Evolutionary conservation across 2,797 vertebrate species (phyloP).

Genomic region (Scomberomorus guttatus): DNA sequence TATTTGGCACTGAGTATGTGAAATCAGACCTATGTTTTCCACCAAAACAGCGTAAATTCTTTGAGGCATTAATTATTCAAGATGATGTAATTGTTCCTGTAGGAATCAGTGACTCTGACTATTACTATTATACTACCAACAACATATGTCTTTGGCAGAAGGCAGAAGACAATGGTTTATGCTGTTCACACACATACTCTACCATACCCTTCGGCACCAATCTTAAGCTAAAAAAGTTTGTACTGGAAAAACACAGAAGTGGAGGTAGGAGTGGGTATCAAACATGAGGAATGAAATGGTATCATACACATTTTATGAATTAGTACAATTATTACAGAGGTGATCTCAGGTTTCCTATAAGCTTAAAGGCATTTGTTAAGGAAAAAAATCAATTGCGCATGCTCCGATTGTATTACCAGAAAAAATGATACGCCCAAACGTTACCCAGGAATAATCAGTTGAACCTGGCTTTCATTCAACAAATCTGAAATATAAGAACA

Average conservation of each 20-base stretch:
- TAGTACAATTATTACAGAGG: conserved; percentile 11
- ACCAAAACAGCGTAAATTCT: too few relatives aligned
- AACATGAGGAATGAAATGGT: conserved; percentile 8
- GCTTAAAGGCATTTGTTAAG: conserved; percentile 17
- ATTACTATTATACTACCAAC: not conserved
- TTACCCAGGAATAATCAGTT: conserved; percentile 8
- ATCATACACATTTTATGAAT: conserved; percentile 16
- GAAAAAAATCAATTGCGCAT: conserved; percentile 44
- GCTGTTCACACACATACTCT: not conserved
- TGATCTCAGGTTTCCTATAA: conserved; percentile 15
- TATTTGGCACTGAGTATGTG: too few relatives aligned
- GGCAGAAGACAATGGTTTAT: not conserved
- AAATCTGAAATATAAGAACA: conserved; percentile 34
- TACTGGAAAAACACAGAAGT: not conserved
- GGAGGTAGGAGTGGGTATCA: not conserved
- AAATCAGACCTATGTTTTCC: too few relatives aligned
- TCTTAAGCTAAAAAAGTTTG: not conserved
- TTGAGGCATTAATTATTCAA: too few relatives aligned
- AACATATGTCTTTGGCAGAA: not conserved
- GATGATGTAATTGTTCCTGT: too few relatives aligned
- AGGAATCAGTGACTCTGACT: too few relatives aligned
- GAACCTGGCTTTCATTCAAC: conserved; percentile 28
- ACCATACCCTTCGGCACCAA: not conserved
- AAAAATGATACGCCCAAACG: conserved; percentile 8
- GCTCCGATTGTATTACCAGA: conserved; percentile 39